Evolutionary conservation across 1,140 invertebrate species (phyloP), one percentile per base, ranked within the genome.

Genomic region (Caenorhabditis inopinata): DNA sequence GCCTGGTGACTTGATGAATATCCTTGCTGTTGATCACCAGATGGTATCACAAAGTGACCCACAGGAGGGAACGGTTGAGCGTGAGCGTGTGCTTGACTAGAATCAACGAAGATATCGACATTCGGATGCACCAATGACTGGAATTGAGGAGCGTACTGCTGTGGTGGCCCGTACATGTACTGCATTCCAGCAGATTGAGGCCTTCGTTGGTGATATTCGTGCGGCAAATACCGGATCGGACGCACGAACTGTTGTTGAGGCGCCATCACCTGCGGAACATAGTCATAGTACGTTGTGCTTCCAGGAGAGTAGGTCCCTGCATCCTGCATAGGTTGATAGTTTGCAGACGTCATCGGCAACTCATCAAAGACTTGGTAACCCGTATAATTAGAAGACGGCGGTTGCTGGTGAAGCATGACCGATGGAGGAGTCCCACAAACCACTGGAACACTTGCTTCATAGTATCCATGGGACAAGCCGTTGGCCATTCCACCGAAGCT

Each of bases 401-500:
- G 58, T 23, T 51, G 48, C 12, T 38, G 58, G n/a, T 68, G 58
- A 38, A 68, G 32, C 58, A 68, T 68, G 9, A 68, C 58, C 11
- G 58, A 68, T 38, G 58, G 58, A 18, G 58, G 58, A 6, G 58
- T 68, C n/a, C 27, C 23, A 68, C 58, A 68, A 11, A 68, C 58
- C 32, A 68, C n/a, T 68, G 58, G 58, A 29, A 58, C 51, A 32
- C 16, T 58, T 16, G 5, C 12, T 7, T 68, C 58, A 38, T 42
- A 68, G n/a, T 18, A 68, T 18, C 58, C 58, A 68, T 68, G 29
- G 2, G 49, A 25, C 11, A 51, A 25, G 16, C 53, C 53, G 16
- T 38, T 68, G 18, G 58, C 32, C 58, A 68, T 68, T 68, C 76
- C 79, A 16, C 79, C 76, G 32, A 77, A 81, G 32, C 74, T 81